Evolutionary conservation across 2,888 invertebrate species (phyloP).

Genomic region (Venusia cambrica): DNA sequence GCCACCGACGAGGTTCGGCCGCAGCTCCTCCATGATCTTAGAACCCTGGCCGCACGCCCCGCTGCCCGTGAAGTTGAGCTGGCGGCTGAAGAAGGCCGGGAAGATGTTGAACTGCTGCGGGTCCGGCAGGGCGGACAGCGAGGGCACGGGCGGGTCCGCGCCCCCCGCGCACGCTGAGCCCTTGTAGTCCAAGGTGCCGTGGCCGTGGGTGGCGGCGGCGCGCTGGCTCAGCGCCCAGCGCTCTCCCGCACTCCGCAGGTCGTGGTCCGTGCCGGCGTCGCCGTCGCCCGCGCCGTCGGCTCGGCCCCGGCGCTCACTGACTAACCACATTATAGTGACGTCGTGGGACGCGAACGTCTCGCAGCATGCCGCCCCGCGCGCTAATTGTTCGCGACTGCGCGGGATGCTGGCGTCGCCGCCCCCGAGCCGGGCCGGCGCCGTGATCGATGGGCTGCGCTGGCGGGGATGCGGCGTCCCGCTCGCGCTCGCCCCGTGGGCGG

Average conservation of each 20-base stretch:
- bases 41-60: constrained; percentile 86
- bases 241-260: constrained; percentile 62
- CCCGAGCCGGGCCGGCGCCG: constrained; percentile 67
- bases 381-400: constrained; percentile 79
- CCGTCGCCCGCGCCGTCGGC: constrained; percentile 78
- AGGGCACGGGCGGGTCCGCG: constrained; percentile 75
- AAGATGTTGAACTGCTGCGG: constrained; percentile 95
- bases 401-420: constrained; percentile 67
- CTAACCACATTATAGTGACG: constrained; percentile 84
- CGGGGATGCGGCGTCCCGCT: constrained; percentile 72
- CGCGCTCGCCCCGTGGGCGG: constrained; percentile 45
- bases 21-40: constrained; percentile 92
- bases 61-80: constrained; percentile 89
- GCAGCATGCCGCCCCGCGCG: constrained; percentile 69
- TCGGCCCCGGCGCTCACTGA: constrained; percentile 83
- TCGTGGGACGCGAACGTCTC: constrained; percentile 59
- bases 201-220: too few relatives aligned
- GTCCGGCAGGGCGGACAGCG: constrained; percentile 81
- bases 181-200: constrained; percentile 93
- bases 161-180: constrained; percentile 85
- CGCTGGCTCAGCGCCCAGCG: constrained; percentile 73
- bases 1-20: constrained; percentile 91
- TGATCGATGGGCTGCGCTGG: constrained; percentile 73
- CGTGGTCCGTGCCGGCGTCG: constrained; percentile 69
- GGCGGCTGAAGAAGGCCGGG: constrained; percentile 94